Base-by-base conservation (phyloP, 2,888 invertebrate species). In the Heteromyza rotundicornis region DNA sequence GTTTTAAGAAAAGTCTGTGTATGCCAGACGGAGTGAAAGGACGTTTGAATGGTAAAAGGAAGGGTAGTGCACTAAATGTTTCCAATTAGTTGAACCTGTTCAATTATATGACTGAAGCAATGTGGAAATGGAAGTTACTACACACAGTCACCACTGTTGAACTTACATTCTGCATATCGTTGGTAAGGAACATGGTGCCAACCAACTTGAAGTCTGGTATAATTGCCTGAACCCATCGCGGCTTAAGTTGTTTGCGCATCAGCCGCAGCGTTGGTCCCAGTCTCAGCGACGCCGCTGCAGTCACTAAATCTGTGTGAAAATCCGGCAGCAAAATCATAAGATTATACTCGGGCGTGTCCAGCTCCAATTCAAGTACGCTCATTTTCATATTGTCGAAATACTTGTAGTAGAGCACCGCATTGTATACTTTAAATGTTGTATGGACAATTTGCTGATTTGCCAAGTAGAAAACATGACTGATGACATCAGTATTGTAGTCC, bases 141-240 rank as follows among this genome's bases (percentile, higher is more conserved):
- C n/a, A n/a, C n/a, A n/a, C n/a, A n/a, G n/a, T n/a, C n/a, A n/a
- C n/a, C n/a, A n/a, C n/a, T n/a, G n/a, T n/a, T n/a, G 14, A 47
- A 72, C 84, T 85, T 84, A 93, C 94, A 87, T 90, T 89, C 80
- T 92, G 92, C 65, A 94, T 85, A 74, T 91, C 90, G 57, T 90
- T 89, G n/a, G 93, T 93, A 55, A 94, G 84, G 54, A 89, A 89
- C 68, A 93, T 89, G 71, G 90, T 91, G 52, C 93, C 93, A 66
- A 90, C 90, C 20, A 93, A 86, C 79, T 87, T 89, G 77, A 94
- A 94, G 73, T 91, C 91, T 0, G 94, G 94, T 63, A 94, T 90
- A 27, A 90, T 87, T 1, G 92, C 92, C 69, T 88, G 87, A 14
- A 94, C 90, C 80, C 90, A 89, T 27, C 89, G 88, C 1, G 89